phyloP scores from a whole-genome alignment of 2,797 vertebrate genomes.

The Sebastes oblongus region DNA sequence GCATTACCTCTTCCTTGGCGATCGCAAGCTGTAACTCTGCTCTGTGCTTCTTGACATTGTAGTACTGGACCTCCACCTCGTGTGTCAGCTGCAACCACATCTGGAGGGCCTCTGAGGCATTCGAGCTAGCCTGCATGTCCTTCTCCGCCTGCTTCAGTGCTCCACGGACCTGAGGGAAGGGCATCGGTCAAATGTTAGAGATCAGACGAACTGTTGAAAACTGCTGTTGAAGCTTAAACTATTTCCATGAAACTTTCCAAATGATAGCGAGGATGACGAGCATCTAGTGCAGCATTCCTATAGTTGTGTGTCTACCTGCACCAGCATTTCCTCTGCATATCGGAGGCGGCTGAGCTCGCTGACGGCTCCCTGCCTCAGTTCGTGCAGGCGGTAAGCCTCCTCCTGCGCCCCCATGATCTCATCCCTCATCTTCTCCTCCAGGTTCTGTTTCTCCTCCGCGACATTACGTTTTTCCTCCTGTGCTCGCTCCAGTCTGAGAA shows the following conservation, averaged over 20 bases:
- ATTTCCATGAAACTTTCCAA: not conserved
- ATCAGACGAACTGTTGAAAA: not conserved
- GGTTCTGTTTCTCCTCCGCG: conserved; percentile 95
- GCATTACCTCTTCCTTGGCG: conserved; percentile 95
- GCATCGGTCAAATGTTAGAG: not conserved
- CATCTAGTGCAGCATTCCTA: not conserved
- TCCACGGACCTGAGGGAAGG: conserved; percentile 86
- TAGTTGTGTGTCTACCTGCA: conserved; percentile 83
- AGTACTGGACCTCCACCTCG: conserved; percentile 97
- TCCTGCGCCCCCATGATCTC: conserved; percentile 96
- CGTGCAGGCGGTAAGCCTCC: conserved; percentile 91
- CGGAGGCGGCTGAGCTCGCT: conserved; percentile 93
- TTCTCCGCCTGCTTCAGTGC: conserved; percentile 96
- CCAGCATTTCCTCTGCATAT: conserved; percentile 97
- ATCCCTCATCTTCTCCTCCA: conserved; percentile 97
- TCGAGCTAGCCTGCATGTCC: conserved; percentile 92
- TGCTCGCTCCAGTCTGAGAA: conserved; percentile 90
- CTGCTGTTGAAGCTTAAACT: not conserved
- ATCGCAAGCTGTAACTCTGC: conserved; percentile 91
- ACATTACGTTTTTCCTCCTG: conserved; percentile 98
- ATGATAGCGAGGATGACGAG: not conserved
- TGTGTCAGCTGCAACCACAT: conserved; percentile 97
- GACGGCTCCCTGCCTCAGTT: conserved; percentile 92
- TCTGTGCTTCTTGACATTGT: conserved; percentile 96
- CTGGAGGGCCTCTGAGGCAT: conserved; percentile 90